phyloP scores from a whole-genome alignment of 2,113 vertebrate genomes.

The Alethe castanea region DNA sequence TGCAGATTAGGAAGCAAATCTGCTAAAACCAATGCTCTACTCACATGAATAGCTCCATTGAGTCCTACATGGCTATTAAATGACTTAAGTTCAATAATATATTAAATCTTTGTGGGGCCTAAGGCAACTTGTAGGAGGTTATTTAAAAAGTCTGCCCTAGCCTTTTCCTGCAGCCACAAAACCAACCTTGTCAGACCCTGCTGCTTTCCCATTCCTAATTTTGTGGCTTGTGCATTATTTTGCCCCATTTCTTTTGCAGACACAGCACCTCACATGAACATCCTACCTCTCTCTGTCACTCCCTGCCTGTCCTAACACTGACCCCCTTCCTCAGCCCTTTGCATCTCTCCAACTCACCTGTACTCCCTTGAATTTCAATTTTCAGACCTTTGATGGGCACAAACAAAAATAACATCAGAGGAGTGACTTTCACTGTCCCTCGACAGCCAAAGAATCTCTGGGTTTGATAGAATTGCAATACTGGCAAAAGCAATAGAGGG shows the following conservation, averaged over 20 bases:
- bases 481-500: conserved; percentile 31
- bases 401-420: background rate
- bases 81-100: conserved; percentile 27
- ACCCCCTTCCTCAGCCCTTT: background rate
- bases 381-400: background rate
- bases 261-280: fast-evolving
- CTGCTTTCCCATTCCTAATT: background rate
- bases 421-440: background rate
- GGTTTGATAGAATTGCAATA: background rate
- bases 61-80: conserved; percentile 17
- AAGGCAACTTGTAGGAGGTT: conserved; percentile 15
- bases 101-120: conserved; percentile 33
- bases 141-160: background rate
- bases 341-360: background rate
- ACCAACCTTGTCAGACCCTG: background rate
- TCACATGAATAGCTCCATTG: conserved; percentile 38
- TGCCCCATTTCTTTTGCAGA: background rate
- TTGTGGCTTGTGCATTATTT: background rate
- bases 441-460: background rate
- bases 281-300: background rate
- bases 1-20: conserved; percentile 29
- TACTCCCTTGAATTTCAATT: background rate
- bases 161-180: background rate
- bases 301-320: background rate
- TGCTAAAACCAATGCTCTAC: background rate